Conservation (phyloP, 2,113 vertebrate species). For the Balaenoptera acutorostrata region DNA sequence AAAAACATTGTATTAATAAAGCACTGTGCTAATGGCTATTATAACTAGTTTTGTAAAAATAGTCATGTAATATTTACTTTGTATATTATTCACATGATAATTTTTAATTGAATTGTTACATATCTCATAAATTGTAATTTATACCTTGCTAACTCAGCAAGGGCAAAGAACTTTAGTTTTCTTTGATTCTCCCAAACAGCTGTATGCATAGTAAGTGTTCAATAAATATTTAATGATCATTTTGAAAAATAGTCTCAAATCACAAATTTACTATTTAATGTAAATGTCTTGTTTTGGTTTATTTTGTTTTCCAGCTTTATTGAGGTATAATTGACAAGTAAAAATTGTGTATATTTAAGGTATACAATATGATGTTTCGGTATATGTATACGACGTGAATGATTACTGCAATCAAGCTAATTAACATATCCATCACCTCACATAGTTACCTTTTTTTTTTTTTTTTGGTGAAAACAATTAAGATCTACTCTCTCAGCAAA, state of each 20-base stretch:
- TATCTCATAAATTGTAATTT: neutral
- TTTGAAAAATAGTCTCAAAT: neutral
- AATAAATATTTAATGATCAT: neutral
- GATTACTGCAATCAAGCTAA: neutral
- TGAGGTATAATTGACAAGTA: neutral
- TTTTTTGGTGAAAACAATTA: neutral
- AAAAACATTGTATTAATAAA: neutral
- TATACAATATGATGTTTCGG: neutral
- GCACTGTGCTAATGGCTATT: neutral
- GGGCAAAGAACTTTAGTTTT: neutral
- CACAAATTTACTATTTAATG: constrained; percentile 25
- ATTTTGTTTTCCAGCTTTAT: neutral
- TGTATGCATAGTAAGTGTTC: neutral
- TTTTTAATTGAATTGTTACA: neutral
- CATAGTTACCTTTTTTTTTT: neutral
- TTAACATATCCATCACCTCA: neutral
- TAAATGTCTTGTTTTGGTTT: neutral
- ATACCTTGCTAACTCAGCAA: neutral
- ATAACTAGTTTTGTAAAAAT: constrained; percentile 14
- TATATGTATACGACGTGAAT: neutral
- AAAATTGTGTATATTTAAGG: neutral
- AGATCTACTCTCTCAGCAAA: neutral
- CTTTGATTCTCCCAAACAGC: neutral
- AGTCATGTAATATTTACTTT: neutral
- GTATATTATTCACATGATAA: neutral